These are phyloP conservation scores for Drosophila mimica DNA, from an alignment of 2,888 invertebrate genomes.

Conservation along the genomic window DNA sequence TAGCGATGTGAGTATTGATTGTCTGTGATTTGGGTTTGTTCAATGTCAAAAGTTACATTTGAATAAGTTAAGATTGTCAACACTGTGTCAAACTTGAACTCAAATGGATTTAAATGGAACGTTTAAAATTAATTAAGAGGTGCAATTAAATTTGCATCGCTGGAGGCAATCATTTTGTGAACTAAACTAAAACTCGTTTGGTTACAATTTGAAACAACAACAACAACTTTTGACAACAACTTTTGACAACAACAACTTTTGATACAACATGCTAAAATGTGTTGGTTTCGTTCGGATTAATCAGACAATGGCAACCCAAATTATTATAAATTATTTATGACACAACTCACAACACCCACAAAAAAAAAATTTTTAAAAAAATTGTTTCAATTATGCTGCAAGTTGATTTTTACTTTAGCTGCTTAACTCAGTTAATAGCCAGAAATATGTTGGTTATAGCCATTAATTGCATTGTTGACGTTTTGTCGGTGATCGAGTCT, in stretches of 20 bases:
- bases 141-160: slow-evolving; percentile 56
- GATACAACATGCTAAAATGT: slow-evolving; percentile 40
- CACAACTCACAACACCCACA: slow-evolving; percentile 59
- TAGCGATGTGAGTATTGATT: slow-evolving; percentile 12
- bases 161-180: slow-evolving; percentile 6
- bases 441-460: slow-evolving; percentile 15
- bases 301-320: slow-evolving; percentile 45
- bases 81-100: slow-evolving; percentile 30
- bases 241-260: slow-evolving; percentile 2
- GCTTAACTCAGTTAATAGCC: neutral
- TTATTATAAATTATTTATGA: slow-evolving; percentile 57
- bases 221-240: slow-evolving; percentile 11
- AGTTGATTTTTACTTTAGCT: slow-evolving; percentile 1
- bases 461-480: slow-evolving; percentile 34
- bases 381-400: slow-evolving; percentile 49
- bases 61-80: slow-evolving; percentile 34
- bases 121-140: slow-evolving; percentile 66
- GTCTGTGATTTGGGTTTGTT: slow-evolving; percentile 15
- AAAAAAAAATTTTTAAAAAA: slow-evolving; percentile 39
- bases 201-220: slow-evolving; percentile 17
- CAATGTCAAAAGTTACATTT: slow-evolving; percentile 42
- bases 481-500: slow-evolving; percentile 1
- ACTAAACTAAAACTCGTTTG: slow-evolving; percentile 37
- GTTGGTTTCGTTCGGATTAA: slow-evolving; percentile 18
- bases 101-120: slow-evolving; percentile 49